Evolutionary conservation across 2,888 invertebrate genomes (phyloP).

Genomic region (Pecten maximus): DNA sequence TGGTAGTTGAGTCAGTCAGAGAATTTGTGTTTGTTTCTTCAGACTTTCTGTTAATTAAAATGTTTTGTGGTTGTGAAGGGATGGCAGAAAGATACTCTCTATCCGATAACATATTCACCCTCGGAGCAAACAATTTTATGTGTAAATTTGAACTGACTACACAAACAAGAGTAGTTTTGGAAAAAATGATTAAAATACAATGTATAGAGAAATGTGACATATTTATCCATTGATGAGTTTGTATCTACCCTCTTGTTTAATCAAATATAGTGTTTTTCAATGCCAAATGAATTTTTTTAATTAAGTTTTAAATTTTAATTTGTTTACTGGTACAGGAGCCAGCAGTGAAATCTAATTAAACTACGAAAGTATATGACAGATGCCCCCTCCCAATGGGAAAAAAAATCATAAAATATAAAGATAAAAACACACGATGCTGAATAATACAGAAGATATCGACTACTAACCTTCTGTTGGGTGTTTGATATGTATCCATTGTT

Average conservation of each 20-base stretch:
- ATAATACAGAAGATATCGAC: too few species aligned
- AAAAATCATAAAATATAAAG: background rate
- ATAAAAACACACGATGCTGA: background rate
- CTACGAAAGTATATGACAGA: too few species aligned
- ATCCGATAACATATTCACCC: background rate
- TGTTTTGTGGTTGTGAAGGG: background rate
- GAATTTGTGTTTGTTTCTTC: background rate
- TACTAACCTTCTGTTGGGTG: slow-evolving; percentile 73
- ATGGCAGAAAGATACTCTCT: background rate
- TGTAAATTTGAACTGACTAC: background rate
- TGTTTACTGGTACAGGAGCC: too few species aligned
- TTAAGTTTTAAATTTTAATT: too few species aligned
- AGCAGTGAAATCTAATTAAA: too few species aligned
- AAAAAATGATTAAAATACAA: background rate
- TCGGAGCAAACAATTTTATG: background rate
- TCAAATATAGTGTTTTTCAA: too few species aligned
- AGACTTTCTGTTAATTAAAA: background rate
- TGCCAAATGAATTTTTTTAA: too few species aligned
- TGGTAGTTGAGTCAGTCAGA: background rate
- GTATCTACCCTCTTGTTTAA: too few species aligned
- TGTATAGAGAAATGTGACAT: too few species aligned
- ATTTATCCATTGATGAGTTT: too few species aligned
- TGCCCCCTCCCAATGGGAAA: too few species aligned
- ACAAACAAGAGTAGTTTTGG: background rate
- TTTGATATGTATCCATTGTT: slow-evolving; percentile 72